phyloP scores from a whole-genome alignment of 2,797 vertebrate species.

The Artibeus lituratus region DNA sequence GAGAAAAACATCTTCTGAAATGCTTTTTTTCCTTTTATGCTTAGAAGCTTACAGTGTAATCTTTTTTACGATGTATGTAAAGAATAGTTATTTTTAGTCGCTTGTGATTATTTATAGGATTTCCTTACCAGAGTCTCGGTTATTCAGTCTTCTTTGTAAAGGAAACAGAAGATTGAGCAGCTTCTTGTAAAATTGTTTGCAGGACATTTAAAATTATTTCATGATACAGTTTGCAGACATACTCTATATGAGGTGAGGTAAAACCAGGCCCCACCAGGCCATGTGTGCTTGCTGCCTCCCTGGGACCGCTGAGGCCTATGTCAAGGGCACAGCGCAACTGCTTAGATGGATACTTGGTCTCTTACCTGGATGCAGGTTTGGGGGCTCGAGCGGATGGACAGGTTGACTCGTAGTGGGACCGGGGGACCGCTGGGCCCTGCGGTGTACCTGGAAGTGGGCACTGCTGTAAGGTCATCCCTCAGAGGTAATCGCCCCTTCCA shows the following conservation, averaged over 20 bases:
- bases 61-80: accelerated
- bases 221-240: accelerated
- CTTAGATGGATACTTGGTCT: not conserved
- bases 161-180: accelerated
- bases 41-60: not conserved
- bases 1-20: not conserved
- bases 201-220: accelerated
- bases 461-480: accelerated
- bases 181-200: accelerated
- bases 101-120: not conserved
- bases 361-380: accelerated
- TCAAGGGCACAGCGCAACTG: accelerated
- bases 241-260: accelerated
- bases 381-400: not conserved
- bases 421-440: accelerated
- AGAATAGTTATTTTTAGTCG: not conserved
- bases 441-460: not conserved
- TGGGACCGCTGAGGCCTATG: accelerated
- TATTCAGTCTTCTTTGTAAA: not conserved
- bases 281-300: not conserved
- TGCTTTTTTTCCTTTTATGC: not conserved
- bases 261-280: not conserved
- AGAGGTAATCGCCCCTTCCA: accelerated
- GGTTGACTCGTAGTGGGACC: accelerated
- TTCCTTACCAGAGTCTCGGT: too few species aligned